Conservation (phyloP, 2,797 vertebrate species). For the Hozukius guyotensis region DNA sequence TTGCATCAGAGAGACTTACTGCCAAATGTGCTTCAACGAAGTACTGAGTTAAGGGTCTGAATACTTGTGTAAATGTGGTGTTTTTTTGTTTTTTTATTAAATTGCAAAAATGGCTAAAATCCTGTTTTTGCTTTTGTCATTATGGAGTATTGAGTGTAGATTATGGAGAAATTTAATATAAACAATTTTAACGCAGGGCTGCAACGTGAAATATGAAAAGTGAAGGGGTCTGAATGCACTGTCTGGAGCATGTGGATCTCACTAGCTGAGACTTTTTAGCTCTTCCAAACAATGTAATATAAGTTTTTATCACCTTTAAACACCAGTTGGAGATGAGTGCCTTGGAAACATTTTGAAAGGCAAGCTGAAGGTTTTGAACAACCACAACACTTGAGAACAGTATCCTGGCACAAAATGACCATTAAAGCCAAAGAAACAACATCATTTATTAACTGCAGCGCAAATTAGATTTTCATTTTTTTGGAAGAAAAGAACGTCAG, state of each 20-base stretch:
- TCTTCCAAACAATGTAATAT: background rate
- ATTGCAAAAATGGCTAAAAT: background rate
- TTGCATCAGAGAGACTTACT: background rate
- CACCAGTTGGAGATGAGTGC: constrained; percentile 1
- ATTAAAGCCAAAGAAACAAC: constrained; percentile 27
- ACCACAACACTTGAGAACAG: background rate
- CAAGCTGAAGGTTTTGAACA: constrained; percentile 5
- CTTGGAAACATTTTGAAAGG: constrained; percentile 11
- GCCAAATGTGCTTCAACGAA: background rate
- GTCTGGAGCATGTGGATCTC: background rate
- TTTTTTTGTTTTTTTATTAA: background rate
- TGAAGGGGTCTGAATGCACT: background rate
- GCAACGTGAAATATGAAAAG: background rate
- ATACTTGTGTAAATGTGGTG: background rate
- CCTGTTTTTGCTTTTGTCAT: background rate
- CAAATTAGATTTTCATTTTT: constrained; percentile 18
- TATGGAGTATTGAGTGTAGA: background rate
- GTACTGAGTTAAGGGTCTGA: background rate
- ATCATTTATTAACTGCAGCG: constrained; percentile 31
- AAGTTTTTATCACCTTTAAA: constrained; percentile 25
- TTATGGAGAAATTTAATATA: too few relatives aligned
- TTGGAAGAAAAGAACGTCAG: constrained; percentile 8
- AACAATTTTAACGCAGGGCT: background rate
- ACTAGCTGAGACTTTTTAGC: background rate
- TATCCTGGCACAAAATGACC: constrained; percentile 37